Evolutionary conservation across 2,797 vertebrate genomes (phyloP).

Genomic region (Pelobates cultripes): DNA sequence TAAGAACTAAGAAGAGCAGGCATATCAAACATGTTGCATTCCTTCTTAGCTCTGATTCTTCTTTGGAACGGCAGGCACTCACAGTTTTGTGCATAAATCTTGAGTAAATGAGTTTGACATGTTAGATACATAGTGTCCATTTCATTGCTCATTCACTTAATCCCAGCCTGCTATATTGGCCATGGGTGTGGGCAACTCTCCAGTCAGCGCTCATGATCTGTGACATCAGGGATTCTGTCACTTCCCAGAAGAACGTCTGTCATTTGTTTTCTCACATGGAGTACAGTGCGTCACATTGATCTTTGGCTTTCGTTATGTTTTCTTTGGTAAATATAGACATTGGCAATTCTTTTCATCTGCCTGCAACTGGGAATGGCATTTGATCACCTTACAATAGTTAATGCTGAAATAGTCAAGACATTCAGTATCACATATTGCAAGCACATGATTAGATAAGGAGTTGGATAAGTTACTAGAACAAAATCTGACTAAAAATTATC

Average conservation of each 20-base stretch:
- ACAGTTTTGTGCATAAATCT: background rate
- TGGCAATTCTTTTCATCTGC: constrained; percentile 5
- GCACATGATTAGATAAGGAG: background rate
- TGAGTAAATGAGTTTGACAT: background rate
- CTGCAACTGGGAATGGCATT: background rate
- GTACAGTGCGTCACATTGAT: constrained; percentile 33
- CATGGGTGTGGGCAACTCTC: background rate
- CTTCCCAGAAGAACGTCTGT: constrained; percentile 44
- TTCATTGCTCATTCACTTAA: background rate
- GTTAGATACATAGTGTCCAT: background rate
- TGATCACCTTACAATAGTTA: background rate
- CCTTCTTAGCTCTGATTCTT: background rate
- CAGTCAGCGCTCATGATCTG: constrained; percentile 16
- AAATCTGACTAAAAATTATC: background rate
- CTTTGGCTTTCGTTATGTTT: constrained; percentile 26
- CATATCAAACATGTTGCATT: background rate
- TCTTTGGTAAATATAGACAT: constrained; percentile 43
- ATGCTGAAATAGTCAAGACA: constrained; percentile 7
- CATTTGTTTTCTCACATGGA: constrained; percentile 18
- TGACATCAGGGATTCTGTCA: constrained; percentile 47
- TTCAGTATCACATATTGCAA: background rate
- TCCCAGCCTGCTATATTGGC: constrained; percentile 17
- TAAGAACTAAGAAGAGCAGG: no score
- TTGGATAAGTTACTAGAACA: background rate
- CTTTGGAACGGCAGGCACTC: background rate